Conservation (phyloP, 2,113 vertebrate genomes). For the Helogale parvula region DNA sequence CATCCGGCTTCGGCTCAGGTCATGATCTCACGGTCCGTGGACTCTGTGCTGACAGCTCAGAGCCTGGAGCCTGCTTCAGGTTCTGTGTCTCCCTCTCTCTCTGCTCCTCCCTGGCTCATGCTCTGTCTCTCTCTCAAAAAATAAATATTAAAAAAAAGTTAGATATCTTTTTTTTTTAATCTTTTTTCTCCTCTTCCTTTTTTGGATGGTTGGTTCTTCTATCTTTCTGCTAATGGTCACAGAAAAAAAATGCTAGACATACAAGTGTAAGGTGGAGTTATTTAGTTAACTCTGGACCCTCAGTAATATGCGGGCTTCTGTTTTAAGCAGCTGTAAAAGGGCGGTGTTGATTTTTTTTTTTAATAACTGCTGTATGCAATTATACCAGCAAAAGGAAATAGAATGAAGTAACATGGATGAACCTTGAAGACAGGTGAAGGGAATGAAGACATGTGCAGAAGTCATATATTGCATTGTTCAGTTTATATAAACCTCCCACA, state of each 20-base stretch:
- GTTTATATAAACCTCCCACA: background rate
- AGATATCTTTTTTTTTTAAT: background rate
- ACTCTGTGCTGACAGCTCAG: too few relatives aligned
- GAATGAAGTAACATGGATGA: background rate
- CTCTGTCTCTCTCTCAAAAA: too few relatives aligned
- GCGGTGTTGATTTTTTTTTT: background rate
- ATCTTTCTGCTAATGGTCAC: background rate
- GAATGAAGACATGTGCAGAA: background rate
- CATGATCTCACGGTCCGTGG: too few relatives aligned
- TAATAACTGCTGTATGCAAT: background rate
- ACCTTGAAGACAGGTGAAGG: background rate
- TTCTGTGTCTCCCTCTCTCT: too few relatives aligned
- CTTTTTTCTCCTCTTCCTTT: background rate
- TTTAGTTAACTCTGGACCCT: background rate
- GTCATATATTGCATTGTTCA: fast-evolving
- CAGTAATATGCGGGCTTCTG: background rate
- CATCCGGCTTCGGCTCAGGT: too few relatives aligned
- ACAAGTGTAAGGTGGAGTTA: too few relatives aligned
- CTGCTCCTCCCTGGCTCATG: too few relatives aligned
- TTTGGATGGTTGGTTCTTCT: background rate
- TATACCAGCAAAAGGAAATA: background rate
- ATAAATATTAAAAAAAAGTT: too few relatives aligned
- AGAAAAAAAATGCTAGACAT: background rate
- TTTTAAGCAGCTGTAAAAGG: background rate
- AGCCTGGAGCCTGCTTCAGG: too few relatives aligned